These are phyloP conservation scores for Dexiosoma caninum DNA, from an alignment of 2,888 invertebrate species.

Conservation along the genomic window DNA sequence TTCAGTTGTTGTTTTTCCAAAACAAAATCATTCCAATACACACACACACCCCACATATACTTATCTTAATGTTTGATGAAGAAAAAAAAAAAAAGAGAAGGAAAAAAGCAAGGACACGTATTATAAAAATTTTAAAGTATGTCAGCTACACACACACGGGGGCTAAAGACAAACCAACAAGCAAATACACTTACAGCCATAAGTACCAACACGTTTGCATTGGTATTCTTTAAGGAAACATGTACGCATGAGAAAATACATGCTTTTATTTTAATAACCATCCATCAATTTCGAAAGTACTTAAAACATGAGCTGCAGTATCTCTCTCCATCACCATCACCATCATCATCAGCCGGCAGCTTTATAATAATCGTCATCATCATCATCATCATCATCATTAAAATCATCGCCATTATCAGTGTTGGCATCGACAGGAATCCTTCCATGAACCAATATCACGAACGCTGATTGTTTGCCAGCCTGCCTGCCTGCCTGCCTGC, in stretches of 20 bases:
- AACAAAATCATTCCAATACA: not conserved
- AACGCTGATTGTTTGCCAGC: conserved; percentile 22
- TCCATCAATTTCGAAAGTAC: conserved; percentile 51
- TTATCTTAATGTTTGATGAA: not conserved
- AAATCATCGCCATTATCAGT: not conserved
- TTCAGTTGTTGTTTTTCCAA: not conserved
- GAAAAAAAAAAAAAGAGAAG: not conserved
- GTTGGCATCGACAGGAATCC: conserved; percentile 21
- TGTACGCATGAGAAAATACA: not conserved
- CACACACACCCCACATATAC: not conserved
- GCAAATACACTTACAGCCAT: not conserved
- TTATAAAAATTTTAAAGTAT: not conserved
- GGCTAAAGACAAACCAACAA: not conserved
- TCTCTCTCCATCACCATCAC: conserved; percentile 37
- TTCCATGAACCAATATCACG: not conserved
- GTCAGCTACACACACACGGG: conserved; percentile 10
- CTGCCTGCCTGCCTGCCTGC: conserved; percentile 19
- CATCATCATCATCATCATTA: not conserved
- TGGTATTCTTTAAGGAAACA: not conserved
- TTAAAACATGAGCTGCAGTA: conserved; percentile 47
- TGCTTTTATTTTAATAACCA: conserved; percentile 39
- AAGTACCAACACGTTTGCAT: not conserved
- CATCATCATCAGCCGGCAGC: not conserved
- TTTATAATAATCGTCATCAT: not conserved
- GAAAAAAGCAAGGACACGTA: not conserved